These are phyloP conservation scores for Sclerurus mexicanus DNA, from an alignment of 2,113 vertebrate genomes.

Conservation along the genomic window DNA sequence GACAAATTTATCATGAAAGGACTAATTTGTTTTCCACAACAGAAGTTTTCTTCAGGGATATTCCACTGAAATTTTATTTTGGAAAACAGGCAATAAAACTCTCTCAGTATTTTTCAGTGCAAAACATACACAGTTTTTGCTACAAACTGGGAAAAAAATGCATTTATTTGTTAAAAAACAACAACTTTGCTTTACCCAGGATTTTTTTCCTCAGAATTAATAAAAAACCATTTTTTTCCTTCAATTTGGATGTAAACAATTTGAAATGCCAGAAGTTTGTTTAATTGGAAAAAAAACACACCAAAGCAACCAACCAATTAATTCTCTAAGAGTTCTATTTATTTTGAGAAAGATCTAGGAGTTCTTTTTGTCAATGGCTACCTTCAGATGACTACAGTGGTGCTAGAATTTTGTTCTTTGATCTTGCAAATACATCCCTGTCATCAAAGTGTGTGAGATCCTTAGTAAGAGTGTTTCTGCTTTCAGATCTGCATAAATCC, in stretches of 20 bases:
- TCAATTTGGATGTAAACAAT: accelerated
- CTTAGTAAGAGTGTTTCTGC: neutral
- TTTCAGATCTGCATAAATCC: conserved; percentile 26
- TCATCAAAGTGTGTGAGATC: neutral
- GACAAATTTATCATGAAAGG: neutral
- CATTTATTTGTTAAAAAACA: neutral
- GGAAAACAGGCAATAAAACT: neutral
- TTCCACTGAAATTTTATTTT: neutral
- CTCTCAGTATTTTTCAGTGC: neutral
- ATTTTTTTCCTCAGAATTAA: neutral
- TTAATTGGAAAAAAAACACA: neutral
- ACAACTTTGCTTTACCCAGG: neutral
- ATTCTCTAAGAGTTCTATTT: neutral
- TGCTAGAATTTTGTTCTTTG: neutral
- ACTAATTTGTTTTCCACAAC: neutral
- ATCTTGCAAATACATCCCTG: neutral
- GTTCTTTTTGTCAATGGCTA: neutral
- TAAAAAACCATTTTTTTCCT: neutral
- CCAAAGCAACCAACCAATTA: neutral
- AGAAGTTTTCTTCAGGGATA: neutral
- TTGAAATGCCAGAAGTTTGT: neutral
- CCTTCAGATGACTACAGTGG: neutral
- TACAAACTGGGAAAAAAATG: neutral
- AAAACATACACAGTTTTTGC: neutral
- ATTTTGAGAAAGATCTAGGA: neutral